A percentile compares a stretch with the other conserved stretches of the same genome.
Conservation (phyloP, 1,140 invertebrate species). For the Oryctes rhinoceros region DNA sequence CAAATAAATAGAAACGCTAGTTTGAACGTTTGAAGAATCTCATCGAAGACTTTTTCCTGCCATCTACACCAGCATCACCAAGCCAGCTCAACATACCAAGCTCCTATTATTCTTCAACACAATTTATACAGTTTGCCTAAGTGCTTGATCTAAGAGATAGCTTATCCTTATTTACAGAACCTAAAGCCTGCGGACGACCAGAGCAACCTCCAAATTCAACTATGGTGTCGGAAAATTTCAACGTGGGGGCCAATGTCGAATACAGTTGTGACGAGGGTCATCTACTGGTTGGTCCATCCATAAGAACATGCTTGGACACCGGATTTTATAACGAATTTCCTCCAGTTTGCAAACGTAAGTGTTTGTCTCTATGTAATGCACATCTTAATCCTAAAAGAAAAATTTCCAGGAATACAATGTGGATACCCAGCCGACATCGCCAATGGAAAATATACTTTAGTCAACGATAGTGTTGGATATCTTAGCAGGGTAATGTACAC, state of each 20-base stretch:
- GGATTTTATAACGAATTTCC: conserved; percentile 95
- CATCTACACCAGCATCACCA: no score
- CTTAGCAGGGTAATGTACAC: conserved; percentile 85
- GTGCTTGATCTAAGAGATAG: not conserved
- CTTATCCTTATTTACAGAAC: conserved; percentile 71
- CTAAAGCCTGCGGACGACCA: conserved; percentile 87
- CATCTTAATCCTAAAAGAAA: conserved; percentile 61
- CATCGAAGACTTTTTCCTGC: no score
- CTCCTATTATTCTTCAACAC: no score
- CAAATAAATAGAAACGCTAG: no score
- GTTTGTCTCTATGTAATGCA: conserved; percentile 43
- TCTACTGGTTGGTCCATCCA: conserved; percentile 83
- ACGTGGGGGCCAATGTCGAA: conserved; percentile 86
- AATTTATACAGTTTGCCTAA: no score
- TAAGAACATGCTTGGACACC: conserved; percentile 85
- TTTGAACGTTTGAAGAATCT: no score
- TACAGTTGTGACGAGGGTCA: conserved; percentile 89
- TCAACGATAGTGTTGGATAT: conserved; percentile 86
- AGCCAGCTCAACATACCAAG: no score
- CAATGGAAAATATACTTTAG: conserved; percentile 81
- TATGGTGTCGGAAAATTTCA: conserved; percentile 74
- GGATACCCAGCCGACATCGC: conserved; percentile 86
- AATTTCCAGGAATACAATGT: conserved; percentile 73
- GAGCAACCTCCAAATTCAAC: conserved; percentile 94
- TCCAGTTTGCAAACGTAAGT: conserved; percentile 87